Percentiles rank a stretch among this genome's conserved stretches.
Conservation (phyloP, 2,888 invertebrate genomes). For the Lacanobia wlatinum region DNA sequence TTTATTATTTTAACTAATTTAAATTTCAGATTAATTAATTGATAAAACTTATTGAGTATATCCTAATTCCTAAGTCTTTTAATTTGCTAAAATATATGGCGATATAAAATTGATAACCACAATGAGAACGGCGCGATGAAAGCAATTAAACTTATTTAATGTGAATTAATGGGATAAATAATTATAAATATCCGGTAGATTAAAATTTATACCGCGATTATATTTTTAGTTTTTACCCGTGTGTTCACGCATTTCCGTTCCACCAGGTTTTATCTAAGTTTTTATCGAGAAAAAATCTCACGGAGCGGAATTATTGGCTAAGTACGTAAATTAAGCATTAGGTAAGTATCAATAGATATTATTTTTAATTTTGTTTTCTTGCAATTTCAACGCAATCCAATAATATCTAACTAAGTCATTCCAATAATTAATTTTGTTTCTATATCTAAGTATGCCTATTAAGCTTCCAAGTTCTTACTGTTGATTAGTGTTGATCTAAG, state of each 20-base stretch:
- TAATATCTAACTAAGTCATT: background rate
- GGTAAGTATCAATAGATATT: background rate
- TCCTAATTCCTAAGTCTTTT: constrained; percentile 21
- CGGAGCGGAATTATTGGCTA: constrained; percentile 1
- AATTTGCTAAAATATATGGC: constrained; percentile 43
- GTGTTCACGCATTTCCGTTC: constrained; percentile 46
- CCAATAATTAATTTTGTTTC: background rate
- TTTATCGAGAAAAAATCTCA: constrained; percentile 32
- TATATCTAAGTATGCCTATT: no score
- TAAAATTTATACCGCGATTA: constrained; percentile 38
- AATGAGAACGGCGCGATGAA: constrained; percentile 49
- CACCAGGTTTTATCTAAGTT: constrained; percentile 29
- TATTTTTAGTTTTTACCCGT: constrained; percentile 44
- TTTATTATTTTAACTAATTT: constrained; percentile 61
- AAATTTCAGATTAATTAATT: constrained; percentile 70
- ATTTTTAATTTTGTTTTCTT: background rate
- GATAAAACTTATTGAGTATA: constrained; percentile 64
- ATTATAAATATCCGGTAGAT: constrained; percentile 50
- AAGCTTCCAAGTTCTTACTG: no score
- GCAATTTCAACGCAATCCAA: background rate
- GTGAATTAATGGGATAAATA: constrained; percentile 49
- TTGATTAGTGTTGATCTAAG: no score
- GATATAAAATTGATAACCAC: constrained; percentile 51
- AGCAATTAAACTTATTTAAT: constrained; percentile 48
- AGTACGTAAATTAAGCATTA: background rate